Conservation (phyloP, 1,140 invertebrate species). For the Microvelia longipes region DNA sequence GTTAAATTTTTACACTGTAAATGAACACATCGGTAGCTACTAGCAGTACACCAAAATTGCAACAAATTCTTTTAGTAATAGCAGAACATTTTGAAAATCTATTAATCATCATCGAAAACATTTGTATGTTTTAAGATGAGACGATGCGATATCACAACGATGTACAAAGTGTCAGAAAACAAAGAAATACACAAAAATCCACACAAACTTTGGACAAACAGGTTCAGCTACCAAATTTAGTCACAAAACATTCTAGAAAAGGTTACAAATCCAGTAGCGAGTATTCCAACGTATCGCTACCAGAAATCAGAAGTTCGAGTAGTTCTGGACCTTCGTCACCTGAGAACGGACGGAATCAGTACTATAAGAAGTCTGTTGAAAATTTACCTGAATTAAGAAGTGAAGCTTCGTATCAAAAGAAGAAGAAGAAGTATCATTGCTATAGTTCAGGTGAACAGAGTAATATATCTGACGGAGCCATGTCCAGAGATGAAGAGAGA, state of each 20-base stretch:
- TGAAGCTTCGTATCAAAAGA: not conserved
- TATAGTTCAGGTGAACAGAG: not conserved
- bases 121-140: too few relatives aligned
- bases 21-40: too few relatives aligned
- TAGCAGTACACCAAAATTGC: too few relatives aligned
- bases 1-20: too few relatives aligned
- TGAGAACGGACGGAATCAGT: not conserved
- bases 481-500: not conserved
- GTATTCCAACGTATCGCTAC: constrained; percentile 1
- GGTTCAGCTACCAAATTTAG: not conserved
- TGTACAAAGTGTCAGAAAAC: too few relatives aligned
- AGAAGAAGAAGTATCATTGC: not conserved
- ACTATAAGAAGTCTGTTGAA: constrained; percentile 1
- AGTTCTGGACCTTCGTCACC: constrained; percentile 8
- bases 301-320: constrained; percentile 11
- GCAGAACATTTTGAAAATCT: too few relatives aligned
- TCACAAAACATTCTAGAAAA: not conserved
- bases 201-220: not conserved
- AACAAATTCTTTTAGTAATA: too few relatives aligned
- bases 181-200: not conserved
- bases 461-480: not conserved
- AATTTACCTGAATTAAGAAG: not conserved
- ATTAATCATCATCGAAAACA: too few relatives aligned
- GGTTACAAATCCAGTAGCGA: not conserved
- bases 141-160: too few relatives aligned